A percentile compares a stretch with the other conserved stretches of the same genome.
Evolutionary conservation across 2,113 vertebrate genomes (phyloP).

Genomic region (Gadus macrocephalus): DNA sequence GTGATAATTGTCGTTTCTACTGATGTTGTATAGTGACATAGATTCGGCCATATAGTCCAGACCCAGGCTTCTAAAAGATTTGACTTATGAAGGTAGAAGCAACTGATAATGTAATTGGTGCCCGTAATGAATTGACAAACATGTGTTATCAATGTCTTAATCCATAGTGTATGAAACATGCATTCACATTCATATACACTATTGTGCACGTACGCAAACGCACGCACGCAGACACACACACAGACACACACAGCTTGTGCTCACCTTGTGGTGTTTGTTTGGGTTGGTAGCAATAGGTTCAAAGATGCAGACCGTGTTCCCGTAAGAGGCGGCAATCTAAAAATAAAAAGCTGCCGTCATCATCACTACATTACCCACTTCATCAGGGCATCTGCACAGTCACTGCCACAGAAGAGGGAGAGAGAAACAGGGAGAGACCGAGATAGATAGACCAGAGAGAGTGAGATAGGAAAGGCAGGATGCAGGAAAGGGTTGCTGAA

Average conservation of each 20-base stretch:
- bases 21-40: too few species aligned
- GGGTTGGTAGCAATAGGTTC: constrained; percentile 89
- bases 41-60: too few species aligned
- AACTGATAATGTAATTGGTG: too few species aligned
- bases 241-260: constrained; percentile 46
- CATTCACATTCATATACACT: too few species aligned
- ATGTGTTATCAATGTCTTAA: too few species aligned
- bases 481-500: not conserved
- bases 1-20: too few species aligned
- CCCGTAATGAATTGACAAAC: too few species aligned
- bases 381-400: constrained; percentile 51
- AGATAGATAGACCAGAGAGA: not conserved
- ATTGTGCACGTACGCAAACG: not conserved
- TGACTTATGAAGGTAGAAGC: too few species aligned
- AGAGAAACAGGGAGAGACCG: constrained; percentile 14
- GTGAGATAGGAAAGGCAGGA: too few species aligned
- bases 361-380: constrained; percentile 56
- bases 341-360: constrained; percentile 60
- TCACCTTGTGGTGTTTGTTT: constrained; percentile 95
- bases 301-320: constrained; percentile 97
- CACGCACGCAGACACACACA: not conserved
- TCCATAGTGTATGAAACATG: too few species aligned
- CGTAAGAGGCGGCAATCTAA: constrained; percentile 97
- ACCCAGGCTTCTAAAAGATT: not conserved
- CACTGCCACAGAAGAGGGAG: constrained; percentile 33